A percentile compares a stretch with the other conserved stretches of the same genome.
Conservation (phyloP, 2,113 vertebrate genomes). For the Mellivora capensis region DNA sequence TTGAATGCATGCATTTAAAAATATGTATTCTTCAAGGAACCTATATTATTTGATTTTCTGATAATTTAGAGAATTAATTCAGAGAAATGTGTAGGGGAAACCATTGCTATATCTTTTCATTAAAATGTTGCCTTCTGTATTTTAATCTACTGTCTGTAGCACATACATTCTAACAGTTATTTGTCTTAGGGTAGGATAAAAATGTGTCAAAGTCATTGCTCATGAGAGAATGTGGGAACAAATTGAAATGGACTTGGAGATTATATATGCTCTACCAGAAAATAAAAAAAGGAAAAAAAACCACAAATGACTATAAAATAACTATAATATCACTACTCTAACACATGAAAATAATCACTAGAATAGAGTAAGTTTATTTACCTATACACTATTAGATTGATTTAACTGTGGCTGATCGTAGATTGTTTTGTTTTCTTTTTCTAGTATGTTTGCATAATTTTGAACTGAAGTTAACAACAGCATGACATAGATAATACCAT, state of each 20-base stretch:
- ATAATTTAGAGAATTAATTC: not conserved
- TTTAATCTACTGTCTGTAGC: not conserved
- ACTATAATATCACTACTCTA: not conserved
- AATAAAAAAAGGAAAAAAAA: not conserved
- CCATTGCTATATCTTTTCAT: not conserved
- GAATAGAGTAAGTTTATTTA: not conserved
- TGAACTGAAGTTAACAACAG: not conserved
- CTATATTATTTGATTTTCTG: not conserved
- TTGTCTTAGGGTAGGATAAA: not conserved
- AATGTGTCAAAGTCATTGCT: not conserved
- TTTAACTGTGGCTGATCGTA: not conserved
- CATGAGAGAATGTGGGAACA: not conserved
- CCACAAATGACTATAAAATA: not conserved
- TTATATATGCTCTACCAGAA: not conserved
- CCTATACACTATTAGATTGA: not conserved
- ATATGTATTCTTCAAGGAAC: not conserved
- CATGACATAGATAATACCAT: not conserved
- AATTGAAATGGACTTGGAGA: not conserved
- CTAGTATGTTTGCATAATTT: not conserved
- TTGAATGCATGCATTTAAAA: not conserved
- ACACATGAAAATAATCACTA: not conserved
- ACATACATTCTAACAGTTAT: not conserved
- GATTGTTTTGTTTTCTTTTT: not conserved
- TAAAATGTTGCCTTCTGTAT: not conserved
- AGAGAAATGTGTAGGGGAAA: not conserved